Evolutionary conservation across 2,888 invertebrate genomes (phyloP).

Genomic region (Aphidoletes aphidimyza): DNA sequence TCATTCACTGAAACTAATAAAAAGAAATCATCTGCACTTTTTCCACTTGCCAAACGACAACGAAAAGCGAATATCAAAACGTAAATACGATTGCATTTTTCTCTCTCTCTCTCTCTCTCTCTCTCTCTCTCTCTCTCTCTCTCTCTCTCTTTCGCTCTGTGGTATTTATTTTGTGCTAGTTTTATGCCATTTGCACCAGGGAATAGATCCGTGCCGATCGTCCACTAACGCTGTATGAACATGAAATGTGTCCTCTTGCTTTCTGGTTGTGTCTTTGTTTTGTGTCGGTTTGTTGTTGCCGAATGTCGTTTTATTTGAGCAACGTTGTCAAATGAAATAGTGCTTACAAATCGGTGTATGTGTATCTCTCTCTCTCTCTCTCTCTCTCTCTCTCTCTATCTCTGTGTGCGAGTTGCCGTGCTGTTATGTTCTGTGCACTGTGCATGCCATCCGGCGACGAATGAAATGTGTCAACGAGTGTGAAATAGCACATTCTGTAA

Average conservation of each 20-base stretch:
- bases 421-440: no score
- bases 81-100: no score
- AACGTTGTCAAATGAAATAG: conserved; percentile 45
- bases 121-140: no score
- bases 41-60: no score
- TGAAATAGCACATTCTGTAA: conserved; percentile 39
- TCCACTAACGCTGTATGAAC: background rate
- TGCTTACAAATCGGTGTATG: background rate
- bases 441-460: conserved; percentile 11
- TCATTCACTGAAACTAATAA: no score
- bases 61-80: no score
- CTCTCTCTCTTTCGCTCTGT: background rate
- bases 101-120: no score
- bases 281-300: background rate
- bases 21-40: no score
- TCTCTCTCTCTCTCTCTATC: no score
- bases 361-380: no score
- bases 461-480: conserved; percentile 48
- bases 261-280: background rate
- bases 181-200: conserved; percentile 29
- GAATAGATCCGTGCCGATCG: background rate
- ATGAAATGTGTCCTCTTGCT: conserved; percentile 31
- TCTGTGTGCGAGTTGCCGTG: background rate
- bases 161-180: background rate
- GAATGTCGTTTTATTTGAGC: conserved; percentile 13